Evolutionary conservation across 2,888 invertebrate species (phyloP), one percentile per base, ranked within the genome.

Genomic region (Mycogona germanica): DNA sequence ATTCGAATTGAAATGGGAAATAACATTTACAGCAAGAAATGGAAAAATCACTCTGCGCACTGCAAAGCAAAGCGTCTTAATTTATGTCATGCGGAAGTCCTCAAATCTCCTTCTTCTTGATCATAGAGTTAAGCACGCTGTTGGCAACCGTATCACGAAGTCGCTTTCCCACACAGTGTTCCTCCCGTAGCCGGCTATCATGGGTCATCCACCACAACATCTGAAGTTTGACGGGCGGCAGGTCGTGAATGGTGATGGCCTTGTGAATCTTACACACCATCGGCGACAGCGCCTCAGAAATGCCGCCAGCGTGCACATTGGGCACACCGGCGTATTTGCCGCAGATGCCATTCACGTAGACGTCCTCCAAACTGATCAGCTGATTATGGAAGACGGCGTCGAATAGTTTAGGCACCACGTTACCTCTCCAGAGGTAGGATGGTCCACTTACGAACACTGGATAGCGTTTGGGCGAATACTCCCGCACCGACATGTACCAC

Each of bases 321-420:
- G 50, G 50, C 3, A 84, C 64, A 1, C 72, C 70, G 0, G 81
- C 77, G 5, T 73, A 74, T 14, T 72, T 70, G 0, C 84, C 78
- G 82, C 60, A 72, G 9, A 57, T 35, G 30, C 55, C 57, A 19
- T 55, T 57, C n/a, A 57, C 23, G 30, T 47, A 57, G 19, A 55
- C 57, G 37, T 57, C 57, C 38, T 57, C 57, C 29, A 57, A 38
- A 6, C 35, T 29, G 32, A 55, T 37, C 21, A 37, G 37, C n/a
- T 25, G 29, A 21, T 42, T 23, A n/a, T 23, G 25, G 9, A 48
- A 37, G 21, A 52, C 51, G 26, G 55, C 48, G 5, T 55, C 55
- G 25, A 59, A 26, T n/a, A 51, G 17, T 5, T 21, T 17, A 9
- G n/a, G 42, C 17, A 51, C 21, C 17, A 32, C 19, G 14, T 40